Conservation (phyloP, 2,888 invertebrate species). For the Tortricodes alternella region DNA sequence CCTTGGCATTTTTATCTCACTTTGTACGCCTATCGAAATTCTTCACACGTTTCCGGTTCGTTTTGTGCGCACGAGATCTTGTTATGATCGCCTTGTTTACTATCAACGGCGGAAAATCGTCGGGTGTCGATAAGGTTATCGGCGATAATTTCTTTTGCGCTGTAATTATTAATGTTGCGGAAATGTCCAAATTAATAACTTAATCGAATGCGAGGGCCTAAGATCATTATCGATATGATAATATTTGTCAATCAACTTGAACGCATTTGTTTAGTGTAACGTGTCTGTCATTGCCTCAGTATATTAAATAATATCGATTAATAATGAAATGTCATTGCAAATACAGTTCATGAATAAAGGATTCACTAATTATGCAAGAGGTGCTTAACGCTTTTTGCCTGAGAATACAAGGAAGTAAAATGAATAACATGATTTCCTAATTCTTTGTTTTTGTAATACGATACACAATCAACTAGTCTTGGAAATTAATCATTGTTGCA, state of each 20-base stretch:
- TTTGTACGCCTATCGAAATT: conserved; percentile 38
- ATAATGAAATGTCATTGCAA: conserved; percentile 9
- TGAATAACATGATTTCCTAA: neutral
- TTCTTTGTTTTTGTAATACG: neutral
- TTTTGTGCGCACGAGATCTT: conserved; percentile 39
- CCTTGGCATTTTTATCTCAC: conserved; percentile 46
- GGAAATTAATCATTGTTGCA: neutral
- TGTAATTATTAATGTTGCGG: conserved; percentile 54
- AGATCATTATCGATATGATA: conserved; percentile 74
- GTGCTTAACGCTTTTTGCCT: neutral
- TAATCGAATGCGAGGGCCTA: conserved; percentile 59
- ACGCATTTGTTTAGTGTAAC: conserved; percentile 24
- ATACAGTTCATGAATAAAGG: neutral
- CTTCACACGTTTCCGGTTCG: conserved; percentile 43
- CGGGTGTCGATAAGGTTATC: conserved; percentile 57
- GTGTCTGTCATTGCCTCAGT: conserved; percentile 21
- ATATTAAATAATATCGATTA: conserved; percentile 19
- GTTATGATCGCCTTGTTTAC: conserved; percentile 47
- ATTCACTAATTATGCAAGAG: neutral
- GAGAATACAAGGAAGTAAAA: neutral
- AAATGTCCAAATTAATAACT: conserved; percentile 60
- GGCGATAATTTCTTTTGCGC: conserved; percentile 70
- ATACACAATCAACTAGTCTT: neutral
- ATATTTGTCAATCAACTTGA: conserved; percentile 41
- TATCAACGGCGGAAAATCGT: conserved; percentile 42